Percentiles rank a stretch among this genome's conserved stretches.
Evolutionary conservation across 2,113 vertebrate species (phyloP).

Genomic region (Petrocephalus zakoni): DNA sequence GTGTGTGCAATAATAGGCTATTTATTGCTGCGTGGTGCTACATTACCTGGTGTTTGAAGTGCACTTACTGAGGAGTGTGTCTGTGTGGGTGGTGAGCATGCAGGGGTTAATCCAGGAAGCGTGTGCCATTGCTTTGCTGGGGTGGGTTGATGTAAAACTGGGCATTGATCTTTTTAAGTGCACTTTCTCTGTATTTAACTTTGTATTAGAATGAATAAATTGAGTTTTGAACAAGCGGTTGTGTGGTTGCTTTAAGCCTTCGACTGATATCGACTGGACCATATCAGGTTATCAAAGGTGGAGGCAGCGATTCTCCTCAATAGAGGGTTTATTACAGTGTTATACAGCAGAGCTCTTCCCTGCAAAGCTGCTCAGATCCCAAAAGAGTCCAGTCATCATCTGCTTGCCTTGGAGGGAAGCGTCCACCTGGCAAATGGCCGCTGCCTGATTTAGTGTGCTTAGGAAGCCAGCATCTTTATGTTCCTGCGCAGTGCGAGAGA

Average conservation of each 20-base stretch:
- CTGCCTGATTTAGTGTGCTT: slow-evolving; percentile 5
- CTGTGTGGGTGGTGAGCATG: not conserved
- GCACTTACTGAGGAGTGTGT: not conserved
- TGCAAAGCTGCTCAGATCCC: not conserved
- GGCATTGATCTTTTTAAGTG: not conserved
- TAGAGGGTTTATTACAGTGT: not conserved
- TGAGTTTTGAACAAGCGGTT: not conserved
- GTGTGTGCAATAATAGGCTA: not conserved
- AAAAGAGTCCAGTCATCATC: not conserved
- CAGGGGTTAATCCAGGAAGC: not conserved
- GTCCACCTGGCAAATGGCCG: not conserved
- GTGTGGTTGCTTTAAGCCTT: not conserved
- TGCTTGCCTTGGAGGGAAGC: not conserved
- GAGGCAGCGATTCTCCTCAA: not conserved
- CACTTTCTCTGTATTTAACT: not conserved
- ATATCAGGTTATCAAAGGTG: not conserved
- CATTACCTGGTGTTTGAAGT: not conserved
- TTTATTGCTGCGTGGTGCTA: not conserved
- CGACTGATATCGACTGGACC: not conserved
- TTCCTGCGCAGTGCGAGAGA: too few species aligned
- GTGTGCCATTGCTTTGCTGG: not conserved
- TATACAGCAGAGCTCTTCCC: not conserved
- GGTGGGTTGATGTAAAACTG: not conserved
- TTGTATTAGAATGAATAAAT: not conserved
- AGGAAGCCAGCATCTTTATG: too few species aligned